These are phyloP conservation scores for Aporophyla nigra DNA, from an alignment of 2,888 invertebrate genomes.

Conservation along the genomic window DNA sequence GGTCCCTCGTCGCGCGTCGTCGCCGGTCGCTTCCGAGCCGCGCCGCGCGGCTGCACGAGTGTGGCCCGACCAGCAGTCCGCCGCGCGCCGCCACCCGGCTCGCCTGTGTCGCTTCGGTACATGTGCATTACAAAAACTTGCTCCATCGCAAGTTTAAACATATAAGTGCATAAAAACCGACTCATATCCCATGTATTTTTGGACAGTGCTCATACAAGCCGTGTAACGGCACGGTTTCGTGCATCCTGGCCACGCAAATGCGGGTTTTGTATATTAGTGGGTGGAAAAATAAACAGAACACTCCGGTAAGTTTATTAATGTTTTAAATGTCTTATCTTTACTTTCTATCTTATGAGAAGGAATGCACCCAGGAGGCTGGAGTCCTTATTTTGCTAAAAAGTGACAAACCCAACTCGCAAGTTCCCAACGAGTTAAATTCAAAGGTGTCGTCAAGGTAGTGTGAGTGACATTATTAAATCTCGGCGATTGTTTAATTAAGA, in stretches of 20 bases:
- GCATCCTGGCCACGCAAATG: slow-evolving; percentile 81
- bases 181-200: slow-evolving; percentile 77
- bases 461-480: slow-evolving; percentile 63
- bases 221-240: slow-evolving; percentile 78
- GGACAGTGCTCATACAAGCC: slow-evolving; percentile 76
- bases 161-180: slow-evolving; percentile 76
- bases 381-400: slow-evolving; percentile 43
- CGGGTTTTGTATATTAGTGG: slow-evolving; percentile 79
- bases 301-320: slow-evolving; percentile 85
- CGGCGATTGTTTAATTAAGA: slow-evolving; percentile 64
- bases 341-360: slow-evolving; percentile 63
- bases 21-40: slow-evolving; percentile 71
- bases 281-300: slow-evolving; percentile 87
- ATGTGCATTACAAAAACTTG: slow-evolving; percentile 74
- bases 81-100: slow-evolving; percentile 80
- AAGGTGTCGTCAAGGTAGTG: slow-evolving; percentile 57
- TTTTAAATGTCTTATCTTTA: slow-evolving; percentile 69
- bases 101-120: slow-evolving; percentile 74
- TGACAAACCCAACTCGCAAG: slow-evolving; percentile 8
- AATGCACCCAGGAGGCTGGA: slow-evolving; percentile 65
- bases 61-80: slow-evolving; percentile 75
- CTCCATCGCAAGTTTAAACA: slow-evolving; percentile 77
- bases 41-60: slow-evolving; percentile 63
- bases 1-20: slow-evolving; percentile 76
- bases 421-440: slow-evolving; percentile 7